Evolutionary conservation across 2,888 invertebrate genomes (phyloP).

Genomic region (Thysanoteuthis rhombus): DNA sequence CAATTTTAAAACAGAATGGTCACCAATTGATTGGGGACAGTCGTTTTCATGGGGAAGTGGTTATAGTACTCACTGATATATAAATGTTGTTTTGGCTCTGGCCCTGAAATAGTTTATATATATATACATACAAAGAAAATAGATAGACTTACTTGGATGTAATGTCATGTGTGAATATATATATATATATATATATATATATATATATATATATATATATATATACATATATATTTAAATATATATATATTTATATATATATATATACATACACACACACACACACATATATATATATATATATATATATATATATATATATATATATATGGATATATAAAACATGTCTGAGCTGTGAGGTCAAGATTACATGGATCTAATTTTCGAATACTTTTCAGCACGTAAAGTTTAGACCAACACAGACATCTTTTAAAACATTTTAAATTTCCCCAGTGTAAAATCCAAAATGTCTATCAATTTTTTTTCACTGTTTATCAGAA

Average conservation of each 20-base stretch:
- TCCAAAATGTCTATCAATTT: neutral
- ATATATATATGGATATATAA: no score
- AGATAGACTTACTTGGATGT: neutral
- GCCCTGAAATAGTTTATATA: slow-evolving; percentile 13
- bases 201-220: slow-evolving; percentile 18
- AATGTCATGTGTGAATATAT: neutral
- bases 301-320: neutral
- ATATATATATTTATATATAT: no score
- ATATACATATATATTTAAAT: neutral
- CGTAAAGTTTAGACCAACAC: neutral
- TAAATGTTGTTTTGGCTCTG: neutral
- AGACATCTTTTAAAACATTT: neutral
- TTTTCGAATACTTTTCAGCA: neutral
- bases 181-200: slow-evolving; percentile 17
- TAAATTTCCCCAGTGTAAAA: neutral
- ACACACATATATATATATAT: neutral
- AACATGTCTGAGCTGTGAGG: neutral
- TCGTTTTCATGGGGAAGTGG: neutral
- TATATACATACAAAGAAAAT: neutral
- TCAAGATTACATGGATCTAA: neutral
- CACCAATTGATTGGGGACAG: neutral
- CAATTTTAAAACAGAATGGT: no score
- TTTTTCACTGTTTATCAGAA: neutral
- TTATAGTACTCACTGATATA: neutral
- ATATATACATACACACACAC: neutral